Base-by-base conservation (phyloP, 2,113 vertebrate genomes). In the Forbesichthys agassizii region DNA sequence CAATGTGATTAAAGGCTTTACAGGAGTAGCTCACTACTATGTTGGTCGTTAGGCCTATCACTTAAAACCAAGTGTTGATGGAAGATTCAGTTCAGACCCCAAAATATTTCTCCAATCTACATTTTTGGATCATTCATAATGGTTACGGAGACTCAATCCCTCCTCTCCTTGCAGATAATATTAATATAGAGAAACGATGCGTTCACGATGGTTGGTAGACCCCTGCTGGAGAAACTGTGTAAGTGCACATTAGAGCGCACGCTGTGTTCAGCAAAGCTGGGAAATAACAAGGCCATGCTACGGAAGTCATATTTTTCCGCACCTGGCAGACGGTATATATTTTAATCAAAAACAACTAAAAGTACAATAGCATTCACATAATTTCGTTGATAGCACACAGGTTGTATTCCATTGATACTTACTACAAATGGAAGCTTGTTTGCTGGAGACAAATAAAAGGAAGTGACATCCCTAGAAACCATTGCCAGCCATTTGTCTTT, bases 181-280 rank as follows among this genome's bases (percentile, higher is more conserved):
- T 73, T 76, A 62, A 1, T 1, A 16, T 16, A 16, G 16, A 16
- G 16, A 16, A 16, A 16, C 52, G 53, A 68, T 65, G 56, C 27
- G 85, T 86, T 57, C 63, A 68, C 70, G 84, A 90, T 80, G 79
- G 86, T 84, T 84, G 87, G 79, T 88, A 90, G 88, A 86, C 89
- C 87, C 88, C 91, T 92, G 85, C 76, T 93, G 91, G 92, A 84
- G 27, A 76, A 33, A 68, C 5, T 2, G 42, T 62, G 89, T 64
- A 57, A 86, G 63, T 89, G 84, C 90, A 92, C 72, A 54, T 36
- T 36, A 54, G 46, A 11, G 67, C 13, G 54, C 42, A 48, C 53
- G 36, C 36, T 42, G 36, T 42, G 36, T 42, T 42, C 36, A 47
- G 13, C 20, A 42, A 33, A 27, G n/a, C 12, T 46, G 11, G 14